Evolutionary conservation across 2,888 invertebrate genomes (phyloP), one percentile per base, ranked within the genome.

Genomic region (Pristionchus fissidentatus): DNA sequence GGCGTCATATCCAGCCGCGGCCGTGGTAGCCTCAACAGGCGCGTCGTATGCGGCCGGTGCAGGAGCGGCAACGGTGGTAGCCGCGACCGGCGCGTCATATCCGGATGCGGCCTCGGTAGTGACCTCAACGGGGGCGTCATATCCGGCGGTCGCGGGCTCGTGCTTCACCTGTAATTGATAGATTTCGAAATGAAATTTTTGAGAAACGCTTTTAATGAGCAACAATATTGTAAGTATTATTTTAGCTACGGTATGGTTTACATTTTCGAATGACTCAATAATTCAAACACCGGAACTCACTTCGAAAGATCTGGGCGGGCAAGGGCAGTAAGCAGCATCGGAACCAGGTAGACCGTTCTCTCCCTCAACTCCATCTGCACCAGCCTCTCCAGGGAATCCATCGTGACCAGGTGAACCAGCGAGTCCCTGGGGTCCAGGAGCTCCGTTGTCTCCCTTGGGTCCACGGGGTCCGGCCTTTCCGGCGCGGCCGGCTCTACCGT

Each of bases 241-340:
- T 46, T 15, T 46, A 55, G 22, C 55, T 55, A 15, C 8, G 4
- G 55, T 55, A 55, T 7, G 10, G 15, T 15, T n/a, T 55, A 55
- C 55, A 55, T 15, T 55, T 10, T 22, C 55, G 8, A 4, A 22
- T 55, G 55, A 15, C 7, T 55, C n/a, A 49, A 10, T 15, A 15
- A 49, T 49, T 49, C 10, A 49, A 49, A 15, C 10, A 15, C 49
- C 10, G 19, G 10, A 62, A 13, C 5, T 13, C 41, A 78, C 52
- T 26, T 70, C 85, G 84, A 85, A 78, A 22, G 87, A 85, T 85
- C 87, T 85, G 73, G 84, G 81, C 57, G 87, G 87, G 85, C 87
- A 87, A 41, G 87, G 75, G 73, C 87, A 87, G 80, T 87, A 87
- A 29, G 84, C 86, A 26, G 87, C 87, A 75, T 87, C 87, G n/a